Percentiles rank a stretch among this genome's conserved stretches.
Evolutionary conservation across 1,140 invertebrate species (phyloP).

Genomic region (Diprion similis): DNA sequence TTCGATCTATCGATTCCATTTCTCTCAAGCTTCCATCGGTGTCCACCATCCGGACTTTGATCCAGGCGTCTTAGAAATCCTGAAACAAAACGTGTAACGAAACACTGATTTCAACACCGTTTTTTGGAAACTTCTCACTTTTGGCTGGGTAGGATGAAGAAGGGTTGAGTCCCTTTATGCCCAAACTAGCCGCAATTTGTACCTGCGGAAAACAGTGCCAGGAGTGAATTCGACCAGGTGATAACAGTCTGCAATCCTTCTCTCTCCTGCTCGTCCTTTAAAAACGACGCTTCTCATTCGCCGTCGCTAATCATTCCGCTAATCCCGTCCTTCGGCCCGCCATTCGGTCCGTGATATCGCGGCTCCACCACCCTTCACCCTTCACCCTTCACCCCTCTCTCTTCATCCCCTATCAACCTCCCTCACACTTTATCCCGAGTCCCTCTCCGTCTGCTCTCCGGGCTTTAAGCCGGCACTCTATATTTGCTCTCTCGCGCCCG

Average conservation of each 20-base stretch:
- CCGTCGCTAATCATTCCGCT: conserved; percentile 42
- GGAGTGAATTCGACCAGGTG: not conserved
- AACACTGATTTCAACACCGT: no score
- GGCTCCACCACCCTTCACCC: conserved; percentile 14
- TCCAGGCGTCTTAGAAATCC: no score
- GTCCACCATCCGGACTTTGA: no score
- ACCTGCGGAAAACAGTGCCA: not conserved
- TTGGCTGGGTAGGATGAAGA: no score
- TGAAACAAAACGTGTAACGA: no score
- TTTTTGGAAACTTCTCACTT: no score
- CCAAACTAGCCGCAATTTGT: not conserved
- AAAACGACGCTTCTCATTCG: conserved; percentile 32
- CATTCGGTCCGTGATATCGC: conserved; percentile 9
- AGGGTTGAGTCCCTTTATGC: not conserved
- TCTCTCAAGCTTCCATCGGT: not conserved
- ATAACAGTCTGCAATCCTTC: not conserved
- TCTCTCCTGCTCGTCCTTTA: not conserved
- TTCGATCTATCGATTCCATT: no score
- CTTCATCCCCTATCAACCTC: no score
- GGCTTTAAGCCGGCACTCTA: not conserved
- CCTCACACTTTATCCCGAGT: no score
- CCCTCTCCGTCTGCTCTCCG: no score
- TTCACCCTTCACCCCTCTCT: no score
- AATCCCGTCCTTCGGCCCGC: conserved; percentile 33
- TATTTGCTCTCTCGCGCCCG: conserved; percentile 1